Evolutionary conservation across 2,888 invertebrate species (phyloP).

Genomic region (Drosophila atroscutellata): DNA sequence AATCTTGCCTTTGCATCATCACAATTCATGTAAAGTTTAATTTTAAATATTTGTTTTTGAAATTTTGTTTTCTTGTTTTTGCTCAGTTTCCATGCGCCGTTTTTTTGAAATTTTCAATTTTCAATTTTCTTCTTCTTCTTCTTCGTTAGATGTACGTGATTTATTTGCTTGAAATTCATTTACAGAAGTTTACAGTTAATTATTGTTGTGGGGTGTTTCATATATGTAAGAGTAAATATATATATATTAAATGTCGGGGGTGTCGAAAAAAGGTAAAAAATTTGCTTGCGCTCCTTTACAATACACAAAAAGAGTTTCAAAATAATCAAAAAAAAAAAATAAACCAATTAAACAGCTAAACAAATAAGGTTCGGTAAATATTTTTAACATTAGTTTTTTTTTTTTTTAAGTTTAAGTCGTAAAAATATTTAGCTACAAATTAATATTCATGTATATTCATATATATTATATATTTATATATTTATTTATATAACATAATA

Average conservation of each 20-base stretch:
- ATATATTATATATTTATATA: conserved; percentile 59
- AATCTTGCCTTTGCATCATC: conserved; percentile 80
- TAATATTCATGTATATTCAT: conserved; percentile 80
- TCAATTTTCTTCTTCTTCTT: conserved; percentile 19
- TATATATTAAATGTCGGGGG: conserved; percentile 38
- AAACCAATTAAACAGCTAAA: conserved; percentile 74
- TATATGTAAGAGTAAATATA: conserved; percentile 27
- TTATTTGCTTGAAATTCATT: conserved; percentile 52
- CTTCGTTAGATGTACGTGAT: conserved; percentile 24
- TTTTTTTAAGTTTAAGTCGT: conserved; percentile 60
- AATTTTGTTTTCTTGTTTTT: conserved; percentile 50
- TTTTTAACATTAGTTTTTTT: conserved; percentile 58
- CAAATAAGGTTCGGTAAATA: conserved; percentile 66
- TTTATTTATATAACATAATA: conserved; percentile 74
- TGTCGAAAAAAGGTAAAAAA: conserved; percentile 48
- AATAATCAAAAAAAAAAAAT: conserved; percentile 22
- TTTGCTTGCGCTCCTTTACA: conserved; percentile 65
- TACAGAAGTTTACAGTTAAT: conserved; percentile 62
- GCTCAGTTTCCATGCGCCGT: conserved; percentile 59
- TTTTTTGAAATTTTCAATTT: conserved; percentile 21
- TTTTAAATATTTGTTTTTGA: conserved; percentile 41
- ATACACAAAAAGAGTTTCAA: conserved; percentile 56
- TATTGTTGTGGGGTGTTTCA: conserved; percentile 22
- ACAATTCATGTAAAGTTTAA: conserved; percentile 77
- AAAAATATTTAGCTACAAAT: conserved; percentile 83